Evolutionary conservation across 2,797 vertebrate species (phyloP).

Genomic region (Neopelma chrysocephalum): DNA sequence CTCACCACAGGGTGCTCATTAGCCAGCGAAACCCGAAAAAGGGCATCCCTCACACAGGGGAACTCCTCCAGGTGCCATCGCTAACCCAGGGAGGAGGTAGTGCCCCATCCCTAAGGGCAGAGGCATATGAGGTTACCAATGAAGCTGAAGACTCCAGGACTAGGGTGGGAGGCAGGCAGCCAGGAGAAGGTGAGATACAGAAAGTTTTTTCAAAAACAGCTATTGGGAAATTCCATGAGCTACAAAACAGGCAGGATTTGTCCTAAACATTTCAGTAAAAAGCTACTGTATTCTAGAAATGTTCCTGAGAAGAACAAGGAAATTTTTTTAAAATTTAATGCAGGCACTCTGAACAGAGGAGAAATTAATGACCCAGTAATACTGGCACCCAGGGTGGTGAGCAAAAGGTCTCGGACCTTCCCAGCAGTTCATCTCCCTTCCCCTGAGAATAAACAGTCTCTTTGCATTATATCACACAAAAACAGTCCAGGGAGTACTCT

Average conservation of each 20-base stretch:
- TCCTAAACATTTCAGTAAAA: neutral
- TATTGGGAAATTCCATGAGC: neutral
- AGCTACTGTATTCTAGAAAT: neutral
- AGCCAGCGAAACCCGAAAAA: neutral
- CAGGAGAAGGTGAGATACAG: neutral
- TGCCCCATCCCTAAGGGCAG: neutral
- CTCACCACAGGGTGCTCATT: neutral
- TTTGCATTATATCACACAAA: neutral
- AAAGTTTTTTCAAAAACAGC: neutral
- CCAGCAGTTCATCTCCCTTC: neutral
- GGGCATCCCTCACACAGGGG: neutral
- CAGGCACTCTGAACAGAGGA: neutral
- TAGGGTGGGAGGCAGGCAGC: neutral
- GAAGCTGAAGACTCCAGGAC: neutral
- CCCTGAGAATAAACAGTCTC: neutral
- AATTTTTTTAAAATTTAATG: neutral
- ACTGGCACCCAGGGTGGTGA: neutral
- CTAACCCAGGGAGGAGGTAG: neutral
- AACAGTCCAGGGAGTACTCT: neutral
- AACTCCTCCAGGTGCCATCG: neutral
- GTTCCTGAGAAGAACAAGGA: neutral
- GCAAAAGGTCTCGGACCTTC: neutral
- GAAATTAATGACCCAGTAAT: neutral
- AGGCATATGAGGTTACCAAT: neutral
- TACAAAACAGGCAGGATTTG: neutral